These are phyloP conservation scores for Poecilia velifera DNA, from an alignment of 2,797 vertebrate genomes.

Conservation along the genomic window DNA sequence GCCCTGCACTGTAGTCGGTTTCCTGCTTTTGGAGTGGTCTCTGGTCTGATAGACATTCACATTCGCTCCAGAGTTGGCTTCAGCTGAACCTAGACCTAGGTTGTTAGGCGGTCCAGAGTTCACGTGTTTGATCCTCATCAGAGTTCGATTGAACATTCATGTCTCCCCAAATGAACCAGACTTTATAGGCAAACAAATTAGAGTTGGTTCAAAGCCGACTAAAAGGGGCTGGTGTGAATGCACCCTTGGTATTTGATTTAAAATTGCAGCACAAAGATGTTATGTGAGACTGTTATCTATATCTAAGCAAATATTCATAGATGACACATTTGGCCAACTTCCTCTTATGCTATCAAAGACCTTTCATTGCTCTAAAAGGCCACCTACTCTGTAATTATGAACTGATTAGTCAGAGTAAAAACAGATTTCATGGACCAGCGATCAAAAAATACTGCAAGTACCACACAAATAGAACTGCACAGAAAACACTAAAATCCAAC, in stretches of 20 bases:
- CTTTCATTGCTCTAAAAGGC: background rate
- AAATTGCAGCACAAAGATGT: background rate
- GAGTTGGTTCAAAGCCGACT: background rate
- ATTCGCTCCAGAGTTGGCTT: too few species aligned
- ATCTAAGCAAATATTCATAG: background rate
- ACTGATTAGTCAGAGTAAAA: background rate
- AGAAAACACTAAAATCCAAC: background rate
- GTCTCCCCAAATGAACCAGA: background rate
- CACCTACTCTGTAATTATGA: background rate
- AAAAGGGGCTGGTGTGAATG: background rate
- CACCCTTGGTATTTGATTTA: background rate
- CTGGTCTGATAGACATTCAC: too few species aligned
- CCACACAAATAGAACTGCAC: background rate
- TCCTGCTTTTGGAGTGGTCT: too few species aligned
- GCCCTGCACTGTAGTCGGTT: background rate
- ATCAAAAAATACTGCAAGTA: background rate
- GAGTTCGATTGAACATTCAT: background rate
- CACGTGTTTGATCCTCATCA: background rate
- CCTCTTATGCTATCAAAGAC: background rate
- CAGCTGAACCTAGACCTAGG: background rate
- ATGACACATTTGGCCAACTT: background rate
- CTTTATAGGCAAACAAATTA: background rate
- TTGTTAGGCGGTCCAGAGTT: background rate
- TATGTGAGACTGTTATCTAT: background rate
- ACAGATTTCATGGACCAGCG: background rate